A percentile compares a stretch with the other conserved stretches of the same genome.
Conservation (phyloP, 2,888 invertebrate genomes). For the Troides oblongomaculatus region DNA sequence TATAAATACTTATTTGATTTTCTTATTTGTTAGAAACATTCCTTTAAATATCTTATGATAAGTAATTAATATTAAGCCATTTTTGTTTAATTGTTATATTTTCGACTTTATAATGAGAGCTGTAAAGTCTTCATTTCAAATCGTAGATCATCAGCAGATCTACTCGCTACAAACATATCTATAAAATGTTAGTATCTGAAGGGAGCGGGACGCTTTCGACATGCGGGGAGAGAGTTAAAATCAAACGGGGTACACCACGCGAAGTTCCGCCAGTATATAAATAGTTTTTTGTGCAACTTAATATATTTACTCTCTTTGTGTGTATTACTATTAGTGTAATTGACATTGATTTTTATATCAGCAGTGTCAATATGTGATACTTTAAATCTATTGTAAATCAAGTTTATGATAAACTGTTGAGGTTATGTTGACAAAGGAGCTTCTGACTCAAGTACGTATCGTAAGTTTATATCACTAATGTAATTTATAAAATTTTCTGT, state of each 20-base stretch:
- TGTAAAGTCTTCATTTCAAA: conserved; percentile 11
- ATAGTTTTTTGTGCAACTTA: conserved; percentile 26
- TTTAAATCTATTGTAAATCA: neutral
- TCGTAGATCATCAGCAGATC: conserved; percentile 24
- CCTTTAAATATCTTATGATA: neutral
- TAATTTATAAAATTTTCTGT: neutral
- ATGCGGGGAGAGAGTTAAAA: conserved; percentile 36
- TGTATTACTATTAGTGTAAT: neutral
- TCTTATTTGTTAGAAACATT: neutral
- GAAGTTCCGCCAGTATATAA: conserved; percentile 29
- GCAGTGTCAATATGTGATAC: neutral
- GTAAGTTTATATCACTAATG: neutral
- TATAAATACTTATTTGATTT: no score
- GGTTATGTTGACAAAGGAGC: conserved; percentile 71
- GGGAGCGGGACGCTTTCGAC: conserved; percentile 49
- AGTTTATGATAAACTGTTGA: conserved; percentile 38
- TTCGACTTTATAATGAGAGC: neutral
- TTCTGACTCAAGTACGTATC: conserved; percentile 56
- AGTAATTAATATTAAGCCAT: neutral
- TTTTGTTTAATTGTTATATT: neutral
- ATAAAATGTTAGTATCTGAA: conserved; percentile 64
- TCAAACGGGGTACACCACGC: conserved; percentile 36
- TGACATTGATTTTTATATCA: conserved; percentile 1
- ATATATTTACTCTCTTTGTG: conserved; percentile 1
- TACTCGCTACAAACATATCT: conserved; percentile 44